Conservation (phyloP, 2,888 invertebrate genomes). For the Hedya salicella region DNA sequence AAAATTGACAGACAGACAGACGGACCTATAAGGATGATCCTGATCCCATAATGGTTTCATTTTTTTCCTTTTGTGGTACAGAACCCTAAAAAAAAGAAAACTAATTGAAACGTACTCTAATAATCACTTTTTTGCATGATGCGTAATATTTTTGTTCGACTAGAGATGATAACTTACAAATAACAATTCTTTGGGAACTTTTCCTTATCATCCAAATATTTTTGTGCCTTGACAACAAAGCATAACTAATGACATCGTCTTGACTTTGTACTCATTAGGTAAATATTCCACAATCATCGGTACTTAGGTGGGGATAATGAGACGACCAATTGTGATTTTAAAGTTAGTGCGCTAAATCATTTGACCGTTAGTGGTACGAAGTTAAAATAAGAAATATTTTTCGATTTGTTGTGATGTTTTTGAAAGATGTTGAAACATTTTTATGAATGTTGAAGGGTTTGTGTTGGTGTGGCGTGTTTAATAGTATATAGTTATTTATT, state of each 20-base stretch:
- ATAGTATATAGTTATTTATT: constrained; percentile 24
- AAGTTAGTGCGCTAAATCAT: constrained; percentile 29
- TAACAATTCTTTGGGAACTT: constrained; percentile 7
- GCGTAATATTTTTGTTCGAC: constrained; percentile 2
- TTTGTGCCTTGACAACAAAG: constrained; percentile 15
- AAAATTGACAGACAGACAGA: too few species aligned
- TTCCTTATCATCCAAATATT: constrained; percentile 34
- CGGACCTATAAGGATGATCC: too few species aligned
- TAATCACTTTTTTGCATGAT: not conserved
- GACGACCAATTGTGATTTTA: constrained; percentile 28
- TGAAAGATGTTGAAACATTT: constrained; percentile 13
- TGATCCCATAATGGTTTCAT: too few species aligned
- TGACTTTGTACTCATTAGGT: constrained; percentile 39
- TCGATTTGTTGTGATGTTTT: not conserved
- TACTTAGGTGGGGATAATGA: constrained; percentile 37
- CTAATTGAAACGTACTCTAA: too few species aligned
- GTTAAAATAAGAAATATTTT: not conserved
- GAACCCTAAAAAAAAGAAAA: too few species aligned
- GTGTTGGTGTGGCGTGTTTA: constrained; percentile 13
- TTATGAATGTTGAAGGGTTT: constrained; percentile 20
- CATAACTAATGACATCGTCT: constrained; percentile 31
- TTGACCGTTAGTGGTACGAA: constrained; percentile 15
- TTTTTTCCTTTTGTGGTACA: too few species aligned
- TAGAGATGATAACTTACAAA: not conserved
- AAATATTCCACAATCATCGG: constrained; percentile 27